phyloP scores from a whole-genome alignment of 2,113 vertebrate genomes.

The Alligator sinensis region DNA sequence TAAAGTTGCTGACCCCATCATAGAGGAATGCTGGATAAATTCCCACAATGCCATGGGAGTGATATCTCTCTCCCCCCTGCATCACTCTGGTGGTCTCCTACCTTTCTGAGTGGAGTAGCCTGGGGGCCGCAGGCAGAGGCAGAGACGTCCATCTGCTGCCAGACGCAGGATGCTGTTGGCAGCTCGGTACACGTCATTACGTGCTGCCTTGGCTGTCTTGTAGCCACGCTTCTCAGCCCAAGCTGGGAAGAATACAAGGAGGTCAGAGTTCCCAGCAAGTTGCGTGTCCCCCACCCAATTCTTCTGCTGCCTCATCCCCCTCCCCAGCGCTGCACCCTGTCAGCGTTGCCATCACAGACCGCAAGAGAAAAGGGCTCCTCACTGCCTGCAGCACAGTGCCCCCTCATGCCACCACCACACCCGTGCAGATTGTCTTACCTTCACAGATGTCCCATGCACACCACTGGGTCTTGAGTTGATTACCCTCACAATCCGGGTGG shows the following conservation, averaged over 20 bases:
- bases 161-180: slow-evolving; percentile 91
- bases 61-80: no score
- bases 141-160: slow-evolving; percentile 87
- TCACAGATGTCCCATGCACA: slow-evolving; percentile 95
- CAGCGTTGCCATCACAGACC: no score
- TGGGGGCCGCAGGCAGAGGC: slow-evolving; percentile 85
- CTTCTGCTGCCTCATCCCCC: no score
- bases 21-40: neutral
- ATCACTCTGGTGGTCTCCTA: slow-evolving; percentile 35
- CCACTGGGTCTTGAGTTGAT: slow-evolving; percentile 50
- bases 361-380: neutral
- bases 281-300: accelerated
- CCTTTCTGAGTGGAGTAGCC: slow-evolving; percentile 88
- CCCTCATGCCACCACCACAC: no score
- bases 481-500: slow-evolving; percentile 76
- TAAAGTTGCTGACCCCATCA: neutral
- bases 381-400: neutral
- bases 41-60: neutral
- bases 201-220: slow-evolving; percentile 89
- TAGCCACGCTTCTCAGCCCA: slow-evolving; percentile 94
- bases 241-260: slow-evolving; percentile 53
- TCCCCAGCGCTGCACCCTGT: no score
- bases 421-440: slow-evolving; percentile 71
- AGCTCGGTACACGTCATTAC: slow-evolving; percentile 89
- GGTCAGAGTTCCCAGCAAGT: accelerated